Conservation (phyloP, 2,888 invertebrate species). For the Uloborus plumipes region DNA sequence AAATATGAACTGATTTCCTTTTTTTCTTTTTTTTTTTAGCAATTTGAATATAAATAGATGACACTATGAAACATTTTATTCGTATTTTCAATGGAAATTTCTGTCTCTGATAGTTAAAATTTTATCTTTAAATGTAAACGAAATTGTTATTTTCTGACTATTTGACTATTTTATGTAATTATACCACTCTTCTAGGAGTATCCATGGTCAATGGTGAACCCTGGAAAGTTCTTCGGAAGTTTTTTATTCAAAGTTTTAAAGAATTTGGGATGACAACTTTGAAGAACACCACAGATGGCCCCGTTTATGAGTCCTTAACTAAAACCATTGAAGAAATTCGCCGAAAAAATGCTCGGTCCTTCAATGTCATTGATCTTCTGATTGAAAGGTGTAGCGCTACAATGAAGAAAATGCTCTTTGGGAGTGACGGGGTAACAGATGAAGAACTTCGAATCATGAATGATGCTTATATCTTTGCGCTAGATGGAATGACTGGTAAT, state of each 20-base stretch:
- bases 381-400: not conserved
- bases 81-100: too few species aligned
- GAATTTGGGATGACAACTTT: constrained; percentile 7
- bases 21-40: too few species aligned
- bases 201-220: constrained; percentile 18
- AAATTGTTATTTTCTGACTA: too few species aligned
- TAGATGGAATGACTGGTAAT: not conserved
- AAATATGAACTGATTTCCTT: too few species aligned
- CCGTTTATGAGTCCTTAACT: constrained; percentile 22
- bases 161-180: not conserved
- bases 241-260: not conserved
- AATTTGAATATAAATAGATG: too few species aligned
- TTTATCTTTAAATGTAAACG: too few species aligned
- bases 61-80: too few species aligned
- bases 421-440: constrained; percentile 4
- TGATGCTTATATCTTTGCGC: not conserved
- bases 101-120: too few species aligned
- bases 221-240: constrained; percentile 14
- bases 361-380: constrained; percentile 11
- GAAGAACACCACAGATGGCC: constrained; percentile 3
- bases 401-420: constrained; percentile 8
- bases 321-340: constrained; percentile 2
- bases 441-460: not conserved
- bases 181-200: constrained; percentile 11
- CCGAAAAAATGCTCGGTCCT: not conserved